These are phyloP conservation scores for Drosophila tanythrix DNA, from an alignment of 2,888 invertebrate genomes.

Conservation along the genomic window DNA sequence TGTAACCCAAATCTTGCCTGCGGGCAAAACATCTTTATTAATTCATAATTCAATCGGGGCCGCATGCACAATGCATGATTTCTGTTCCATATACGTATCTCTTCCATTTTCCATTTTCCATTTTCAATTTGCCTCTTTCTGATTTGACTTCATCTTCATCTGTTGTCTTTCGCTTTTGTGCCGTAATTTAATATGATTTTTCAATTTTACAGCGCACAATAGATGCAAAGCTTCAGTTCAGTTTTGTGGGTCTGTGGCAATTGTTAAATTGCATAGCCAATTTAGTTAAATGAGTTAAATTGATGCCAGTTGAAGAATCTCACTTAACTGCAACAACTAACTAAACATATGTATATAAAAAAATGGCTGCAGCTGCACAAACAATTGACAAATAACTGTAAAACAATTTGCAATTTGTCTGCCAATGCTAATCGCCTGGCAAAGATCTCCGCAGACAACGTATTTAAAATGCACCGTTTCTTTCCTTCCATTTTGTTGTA, in stretches of 20 bases:
- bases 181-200: conserved; percentile 81
- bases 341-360: not conserved
- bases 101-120: not conserved
- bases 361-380: conserved; percentile 32
- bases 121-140: conserved; percentile 40
- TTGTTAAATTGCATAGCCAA: conserved; percentile 62
- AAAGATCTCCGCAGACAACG: conserved; percentile 40
- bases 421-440: conserved; percentile 39
- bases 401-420: conserved; percentile 41
- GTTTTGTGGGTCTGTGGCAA: conserved; percentile 28
- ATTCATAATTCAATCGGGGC: conserved; percentile 84
- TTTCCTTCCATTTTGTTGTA: conserved; percentile 17
- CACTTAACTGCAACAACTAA: conserved; percentile 25
- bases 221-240: conserved; percentile 34
- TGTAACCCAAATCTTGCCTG: conserved; percentile 84
- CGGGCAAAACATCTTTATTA: conserved; percentile 85
- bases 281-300: conserved; percentile 69
- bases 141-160: conserved; percentile 75
- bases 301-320: conserved; percentile 9
- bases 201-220: conserved; percentile 66
- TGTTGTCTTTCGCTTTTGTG: conserved; percentile 36
- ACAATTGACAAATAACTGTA: conserved; percentile 20
- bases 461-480: conserved; percentile 35
- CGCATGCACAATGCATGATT: conserved; percentile 47
- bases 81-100: conserved; percentile 19